Conservation (phyloP, 2,113 vertebrate species). For the Zingel zingel region DNA sequence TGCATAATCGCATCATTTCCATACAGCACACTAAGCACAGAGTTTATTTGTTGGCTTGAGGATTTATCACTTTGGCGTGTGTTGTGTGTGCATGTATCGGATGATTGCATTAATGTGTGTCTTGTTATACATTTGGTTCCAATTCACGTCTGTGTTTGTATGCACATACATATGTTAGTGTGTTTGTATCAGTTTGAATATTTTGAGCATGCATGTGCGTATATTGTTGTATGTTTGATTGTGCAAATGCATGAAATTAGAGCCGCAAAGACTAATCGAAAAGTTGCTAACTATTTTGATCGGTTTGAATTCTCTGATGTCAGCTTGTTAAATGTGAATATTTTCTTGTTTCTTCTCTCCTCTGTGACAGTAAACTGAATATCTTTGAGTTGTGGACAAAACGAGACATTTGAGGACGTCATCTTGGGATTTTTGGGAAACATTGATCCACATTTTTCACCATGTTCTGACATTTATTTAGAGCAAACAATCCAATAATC, state of each 20-base stretch:
- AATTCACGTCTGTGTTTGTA: slow-evolving; percentile 37
- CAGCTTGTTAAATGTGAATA: no score
- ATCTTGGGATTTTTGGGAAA: no score
- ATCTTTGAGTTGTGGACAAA: no score
- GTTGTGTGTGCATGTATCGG: slow-evolving; percentile 17
- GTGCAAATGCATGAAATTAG: background rate
- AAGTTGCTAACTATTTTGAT: no score
- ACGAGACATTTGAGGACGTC: no score
- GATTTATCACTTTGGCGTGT: background rate
- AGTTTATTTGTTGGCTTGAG: background rate
- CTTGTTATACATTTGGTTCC: background rate
- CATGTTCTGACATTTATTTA: no score
- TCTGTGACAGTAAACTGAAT: no score
- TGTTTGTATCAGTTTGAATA: slow-evolving; percentile 12
- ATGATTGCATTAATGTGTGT: slow-evolving; percentile 11
- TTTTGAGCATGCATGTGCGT: background rate
- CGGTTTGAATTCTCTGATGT: no score
- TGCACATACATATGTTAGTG: background rate
- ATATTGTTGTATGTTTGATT: background rate
- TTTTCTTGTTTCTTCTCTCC: no score
- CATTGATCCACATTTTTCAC: no score
- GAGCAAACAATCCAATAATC: no score
- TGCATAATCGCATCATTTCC: slow-evolving; percentile 6
- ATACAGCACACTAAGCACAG: background rate
- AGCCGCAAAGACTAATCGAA: no score